Conservation (phyloP, 2,888 invertebrate genomes). For the Catocala sponsa region DNA sequence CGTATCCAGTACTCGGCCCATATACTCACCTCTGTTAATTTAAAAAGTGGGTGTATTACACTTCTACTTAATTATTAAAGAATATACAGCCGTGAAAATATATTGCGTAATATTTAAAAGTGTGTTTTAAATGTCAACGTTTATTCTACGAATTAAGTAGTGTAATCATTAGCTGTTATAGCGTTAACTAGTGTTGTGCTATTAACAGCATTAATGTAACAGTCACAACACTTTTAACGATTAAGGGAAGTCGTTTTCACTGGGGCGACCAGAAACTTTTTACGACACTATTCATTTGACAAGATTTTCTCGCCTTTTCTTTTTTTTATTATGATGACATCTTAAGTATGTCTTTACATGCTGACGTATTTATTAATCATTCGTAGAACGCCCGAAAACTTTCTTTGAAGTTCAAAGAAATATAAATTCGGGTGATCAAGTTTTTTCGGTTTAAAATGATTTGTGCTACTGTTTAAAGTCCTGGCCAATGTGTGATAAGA, state of each 20-base stretch:
- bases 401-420: slow-evolving; percentile 35
- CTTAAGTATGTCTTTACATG: slow-evolving; percentile 37
- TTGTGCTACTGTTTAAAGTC: slow-evolving; percentile 8
- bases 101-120: slow-evolving; percentile 14
- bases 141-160: slow-evolving; percentile 63
- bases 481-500: not conserved
- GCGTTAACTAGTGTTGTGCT: slow-evolving; percentile 65
- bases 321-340: slow-evolving; percentile 33
- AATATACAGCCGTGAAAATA: too few species aligned
- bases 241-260: slow-evolving; percentile 71
- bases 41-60: too few species aligned
- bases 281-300: slow-evolving; percentile 49
- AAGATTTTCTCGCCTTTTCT: slow-evolving; percentile 44
- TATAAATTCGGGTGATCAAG: slow-evolving; percentile 21
- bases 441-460: slow-evolving; percentile 2
- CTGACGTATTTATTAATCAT: slow-evolving; percentile 32
- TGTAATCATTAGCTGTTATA: slow-evolving; percentile 70
- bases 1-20: too few species aligned
- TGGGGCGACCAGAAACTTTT: slow-evolving; percentile 60
- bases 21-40: too few species aligned
- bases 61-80: too few species aligned
- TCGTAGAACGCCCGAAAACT: slow-evolving; percentile 17
- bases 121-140: slow-evolving; percentile 58
- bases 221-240: slow-evolving; percentile 65
- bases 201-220: slow-evolving; percentile 68